phyloP scores from a whole-genome alignment of 1,140 invertebrate genomes.

The Drosophila punjabiensis region DNA sequence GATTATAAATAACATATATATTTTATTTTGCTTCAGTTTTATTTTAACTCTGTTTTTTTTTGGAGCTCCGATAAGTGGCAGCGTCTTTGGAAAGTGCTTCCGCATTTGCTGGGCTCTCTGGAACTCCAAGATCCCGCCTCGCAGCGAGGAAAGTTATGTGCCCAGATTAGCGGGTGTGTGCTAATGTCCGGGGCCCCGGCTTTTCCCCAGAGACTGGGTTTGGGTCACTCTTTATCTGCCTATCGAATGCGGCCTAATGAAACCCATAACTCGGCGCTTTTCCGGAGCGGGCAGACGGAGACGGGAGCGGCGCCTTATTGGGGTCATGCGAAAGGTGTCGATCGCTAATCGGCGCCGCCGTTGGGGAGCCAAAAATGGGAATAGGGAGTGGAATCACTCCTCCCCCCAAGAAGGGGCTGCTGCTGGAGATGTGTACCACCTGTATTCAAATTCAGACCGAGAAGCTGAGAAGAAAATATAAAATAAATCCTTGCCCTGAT shows the following conservation, averaged over 20 bases:
- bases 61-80: slow-evolving; percentile 56
- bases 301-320: slow-evolving; percentile 41
- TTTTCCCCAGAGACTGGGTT: slow-evolving; percentile 9
- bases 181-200: slow-evolving; percentile 47
- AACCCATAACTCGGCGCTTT: slow-evolving; percentile 78
- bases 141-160: slow-evolving; percentile 63
- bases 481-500: too few relatives aligned
- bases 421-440: neutral
- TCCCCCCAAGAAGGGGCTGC: neutral
- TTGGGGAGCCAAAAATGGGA: neutral
- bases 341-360: slow-evolving; percentile 18
- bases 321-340: slow-evolving; percentile 48
- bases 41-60: slow-evolving; percentile 34
- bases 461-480: too few relatives aligned
- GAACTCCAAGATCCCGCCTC: slow-evolving; percentile 8
- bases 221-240: slow-evolving; percentile 57
- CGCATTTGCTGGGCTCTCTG: slow-evolving; percentile 59
- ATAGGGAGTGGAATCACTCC: slow-evolving; percentile 4
- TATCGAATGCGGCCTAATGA: slow-evolving; percentile 64
- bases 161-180: slow-evolving; percentile 80
- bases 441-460: neutral
- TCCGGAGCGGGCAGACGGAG: slow-evolving; percentile 34
- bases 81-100: slow-evolving; percentile 76
- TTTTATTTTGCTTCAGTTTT: neutral
- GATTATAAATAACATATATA: slow-evolving; percentile 10